Base-by-base conservation (phyloP, 2,888 invertebrate genomes). In the Amphipyra tragopoginis region DNA sequence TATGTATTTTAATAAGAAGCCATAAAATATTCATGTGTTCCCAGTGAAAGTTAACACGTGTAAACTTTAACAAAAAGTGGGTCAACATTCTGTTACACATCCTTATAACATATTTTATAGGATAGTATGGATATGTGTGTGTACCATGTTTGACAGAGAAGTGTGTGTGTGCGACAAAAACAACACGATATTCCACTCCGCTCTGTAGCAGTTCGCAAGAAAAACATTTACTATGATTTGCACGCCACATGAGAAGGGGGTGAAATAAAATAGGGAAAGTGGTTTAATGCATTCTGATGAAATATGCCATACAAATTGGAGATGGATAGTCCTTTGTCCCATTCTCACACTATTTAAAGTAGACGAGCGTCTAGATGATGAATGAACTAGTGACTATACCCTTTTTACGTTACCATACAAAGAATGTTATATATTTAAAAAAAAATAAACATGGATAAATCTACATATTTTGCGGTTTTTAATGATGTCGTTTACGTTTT, bases 151-250 rank as follows among this genome's bases (percentile, higher is more conserved):
- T 13, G 1, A 47, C 34, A 34, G 13, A 8, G 8, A 47, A 7
- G 53, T 36, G 36, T 47, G 36, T 51, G 49, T 54, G 53, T 26
- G 48, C 51, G 67, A 68, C 59, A 65, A 70, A 72, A 75, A 72
- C 61, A 73, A 82, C 81, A 80, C 66, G 72, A 73, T 64, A 77
- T 81, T 79, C 65, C 74, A 75, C 79, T 79, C 49, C 36, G 40
- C 61, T 58, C 21, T 21, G 64, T 63, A 54, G 53, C 51, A 65
- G 68, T 70, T 77, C 63, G 72, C 73, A 79, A 58, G 61, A 54
- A 74, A 77, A 82, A 77, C 75, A 80, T 79, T 74, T 72, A 72
- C 65, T 53, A 65, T 63, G 62, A 73, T 65, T 66, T 63, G 51
- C 43, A 51, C 50, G 52, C 40, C 55, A 61, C 50, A 63, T 65